Evolutionary conservation across 2,113 vertebrate species (phyloP), one percentile per base, ranked within the genome.

Genomic region (Gallinago undulata): DNA sequence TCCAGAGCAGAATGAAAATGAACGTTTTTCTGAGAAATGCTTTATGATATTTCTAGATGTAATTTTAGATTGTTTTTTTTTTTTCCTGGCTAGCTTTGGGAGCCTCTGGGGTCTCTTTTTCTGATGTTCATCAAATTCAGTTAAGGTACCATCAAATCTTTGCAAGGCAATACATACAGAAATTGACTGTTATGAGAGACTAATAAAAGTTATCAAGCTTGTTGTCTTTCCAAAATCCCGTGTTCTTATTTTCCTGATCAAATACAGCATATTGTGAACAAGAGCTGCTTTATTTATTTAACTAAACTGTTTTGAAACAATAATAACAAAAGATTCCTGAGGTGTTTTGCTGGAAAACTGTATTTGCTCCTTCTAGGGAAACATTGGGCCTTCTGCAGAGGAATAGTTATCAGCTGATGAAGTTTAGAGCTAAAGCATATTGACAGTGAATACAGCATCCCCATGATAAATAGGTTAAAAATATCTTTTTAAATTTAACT

Each of bases 311-410:
- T 79, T 87, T 87, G 41, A 62, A 90, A 84, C n/a, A 88, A 59
- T 28, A 86, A 55, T 76, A 55, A 60, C 6, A 66, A 66, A 73
- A 83, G 6, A 53, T 83, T 75, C 78, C 33, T 84, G 27, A 84
- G 48, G n/a, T 89, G 6, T 51, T 89, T 53, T 84, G 37, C 43
- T 67, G 39, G 57, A 81, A 48, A 94, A 12, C 2, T 83, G 5
- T 72, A 50, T 90, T 96, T 97, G 13, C 55, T 87, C 33, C 51
- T 89, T 41, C 31, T 79, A 93, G 85, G 27, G 93, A 95, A 94
- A n/a, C 10, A 19, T 1, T 84, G 21, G 18, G 23, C 76, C 19
- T 85, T 33, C 28, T 76, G 10, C 7, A 39, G 43, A 23, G 1
- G 18, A 76, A 31, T 48, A 82, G 69, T 51, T 95, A 48, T 67